phyloP scores from a whole-genome alignment of 2,113 vertebrate genomes.

The Myotis lucifugus region DNA sequence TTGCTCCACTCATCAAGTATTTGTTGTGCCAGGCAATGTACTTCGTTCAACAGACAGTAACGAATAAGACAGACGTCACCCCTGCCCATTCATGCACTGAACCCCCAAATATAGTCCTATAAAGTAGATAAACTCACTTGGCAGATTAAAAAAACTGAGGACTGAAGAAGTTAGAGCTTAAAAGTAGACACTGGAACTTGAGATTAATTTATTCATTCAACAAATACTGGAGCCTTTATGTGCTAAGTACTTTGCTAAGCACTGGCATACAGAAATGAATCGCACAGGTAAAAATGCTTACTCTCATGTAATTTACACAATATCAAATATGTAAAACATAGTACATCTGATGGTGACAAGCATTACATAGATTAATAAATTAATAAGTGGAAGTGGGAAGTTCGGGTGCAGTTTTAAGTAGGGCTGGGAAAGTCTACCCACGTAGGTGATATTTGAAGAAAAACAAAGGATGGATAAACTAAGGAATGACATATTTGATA shows the following conservation, averaged over 20 bases:
- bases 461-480: neutral
- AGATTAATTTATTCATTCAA: neutral
- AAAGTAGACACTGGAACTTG: neutral
- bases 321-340: neutral
- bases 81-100: rapidly evolving
- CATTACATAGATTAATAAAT: neutral
- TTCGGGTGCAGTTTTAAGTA: neutral
- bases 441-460: neutral
- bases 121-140: neutral
- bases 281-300: neutral
- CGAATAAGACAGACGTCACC: neutral
- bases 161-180: neutral
- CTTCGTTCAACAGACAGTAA: neutral
- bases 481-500: neutral
- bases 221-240: neutral
- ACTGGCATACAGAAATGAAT: neutral
- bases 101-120: neutral
- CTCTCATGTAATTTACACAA: neutral
- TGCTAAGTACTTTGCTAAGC: neutral
- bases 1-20: neutral
- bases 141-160: neutral
- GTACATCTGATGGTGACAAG: no score
- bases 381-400: neutral
- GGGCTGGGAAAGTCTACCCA: neutral
- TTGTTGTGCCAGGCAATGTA: neutral